These are phyloP conservation scores for Intellagama lesueurii DNA, from an alignment of 2,797 vertebrate genomes.

Conservation along the genomic window DNA sequence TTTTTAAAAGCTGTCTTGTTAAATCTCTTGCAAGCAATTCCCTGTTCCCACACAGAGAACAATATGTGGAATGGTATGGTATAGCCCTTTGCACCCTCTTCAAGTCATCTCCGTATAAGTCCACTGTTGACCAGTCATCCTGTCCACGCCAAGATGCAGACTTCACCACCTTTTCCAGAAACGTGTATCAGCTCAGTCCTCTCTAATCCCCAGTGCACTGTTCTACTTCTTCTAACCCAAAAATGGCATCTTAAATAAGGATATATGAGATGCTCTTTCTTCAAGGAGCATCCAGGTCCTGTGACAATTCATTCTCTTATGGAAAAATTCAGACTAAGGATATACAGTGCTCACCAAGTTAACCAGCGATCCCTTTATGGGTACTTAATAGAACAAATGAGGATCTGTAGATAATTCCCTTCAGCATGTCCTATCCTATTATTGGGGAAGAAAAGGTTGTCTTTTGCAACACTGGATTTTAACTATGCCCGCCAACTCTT, in stretches of 20 bases:
- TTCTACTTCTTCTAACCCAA: neutral
- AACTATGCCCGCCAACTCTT: neutral
- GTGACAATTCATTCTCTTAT: neutral
- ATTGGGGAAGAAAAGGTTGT: slow-evolving; percentile 13
- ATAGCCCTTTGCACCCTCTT: neutral
- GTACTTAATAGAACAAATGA: slow-evolving; percentile 30
- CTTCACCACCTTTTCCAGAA: neutral
- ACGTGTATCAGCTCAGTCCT: neutral
- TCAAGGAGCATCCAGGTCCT: neutral
- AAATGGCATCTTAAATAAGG: neutral
- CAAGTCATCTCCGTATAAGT: neutral
- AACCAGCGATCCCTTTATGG: slow-evolving; percentile 20
- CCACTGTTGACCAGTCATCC: neutral
- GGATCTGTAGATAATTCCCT: slow-evolving; percentile 48
- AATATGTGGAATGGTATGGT: neutral
- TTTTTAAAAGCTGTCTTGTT: neutral
- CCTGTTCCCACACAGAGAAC: neutral
- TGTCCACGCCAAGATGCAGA: neutral
- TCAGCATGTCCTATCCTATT: slow-evolving; percentile 28
- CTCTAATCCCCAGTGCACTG: neutral
- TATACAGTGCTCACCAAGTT: neutral
- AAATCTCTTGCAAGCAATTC: neutral
- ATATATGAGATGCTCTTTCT: neutral
- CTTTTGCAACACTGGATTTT: slow-evolving; percentile 3
- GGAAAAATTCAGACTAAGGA: neutral